phyloP scores from a whole-genome alignment of 2,113 vertebrate genomes.

The Amphiprion percula region DNA sequence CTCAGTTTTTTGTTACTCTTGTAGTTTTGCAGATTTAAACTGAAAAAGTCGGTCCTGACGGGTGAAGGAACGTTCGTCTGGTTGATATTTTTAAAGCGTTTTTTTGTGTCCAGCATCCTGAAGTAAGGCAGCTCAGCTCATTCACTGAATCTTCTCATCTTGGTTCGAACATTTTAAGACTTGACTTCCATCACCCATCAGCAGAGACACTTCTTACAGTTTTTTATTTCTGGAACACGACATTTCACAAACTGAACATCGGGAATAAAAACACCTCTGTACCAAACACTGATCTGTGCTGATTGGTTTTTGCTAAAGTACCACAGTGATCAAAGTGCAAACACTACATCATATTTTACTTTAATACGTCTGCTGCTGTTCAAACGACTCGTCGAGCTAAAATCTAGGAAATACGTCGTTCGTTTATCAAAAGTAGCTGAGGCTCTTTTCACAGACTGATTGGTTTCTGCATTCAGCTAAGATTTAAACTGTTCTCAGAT shows the following conservation, averaged over 20 bases:
- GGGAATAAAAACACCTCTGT: not conserved
- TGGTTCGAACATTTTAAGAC: too few relatives aligned
- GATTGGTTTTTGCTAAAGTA: constrained; percentile 13
- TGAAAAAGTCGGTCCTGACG: not conserved
- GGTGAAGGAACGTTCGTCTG: not conserved
- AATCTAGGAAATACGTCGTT: not conserved
- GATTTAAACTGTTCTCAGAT: not conserved
- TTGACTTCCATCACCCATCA: not conserved
- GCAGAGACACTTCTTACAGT: constrained; percentile 1
- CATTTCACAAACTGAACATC: constrained; percentile 17
- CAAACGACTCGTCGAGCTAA: not conserved
- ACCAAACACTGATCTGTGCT: not conserved
- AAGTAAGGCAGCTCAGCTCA: constrained; percentile 21
- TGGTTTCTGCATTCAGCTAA: not conserved
- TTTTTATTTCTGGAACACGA: not conserved
- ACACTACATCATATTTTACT: constrained; percentile 9
- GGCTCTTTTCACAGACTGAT: not conserved
- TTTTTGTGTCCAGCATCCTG: not conserved
- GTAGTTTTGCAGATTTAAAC: constrained; percentile 4
- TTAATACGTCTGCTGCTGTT: too few relatives aligned
- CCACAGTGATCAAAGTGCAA: constrained; percentile 59
- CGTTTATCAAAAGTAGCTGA: not conserved
- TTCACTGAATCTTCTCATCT: not conserved
- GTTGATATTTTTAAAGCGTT: not conserved
- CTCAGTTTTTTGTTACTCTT: not conserved